phyloP scores from a whole-genome alignment of 1,140 invertebrate species.

The Nasonia giraulti region DNA sequence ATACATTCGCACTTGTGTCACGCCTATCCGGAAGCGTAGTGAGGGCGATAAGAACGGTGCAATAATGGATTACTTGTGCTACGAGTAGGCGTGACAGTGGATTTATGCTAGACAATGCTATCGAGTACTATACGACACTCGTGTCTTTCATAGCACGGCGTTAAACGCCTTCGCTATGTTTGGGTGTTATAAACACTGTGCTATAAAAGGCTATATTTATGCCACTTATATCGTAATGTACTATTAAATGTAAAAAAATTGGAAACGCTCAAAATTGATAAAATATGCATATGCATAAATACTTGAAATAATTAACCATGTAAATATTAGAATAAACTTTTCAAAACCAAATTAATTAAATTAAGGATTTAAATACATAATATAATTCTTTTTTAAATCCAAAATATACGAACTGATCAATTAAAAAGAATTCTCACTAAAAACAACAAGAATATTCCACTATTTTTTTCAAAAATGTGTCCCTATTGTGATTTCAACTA shows the following conservation, averaged over 20 bases:
- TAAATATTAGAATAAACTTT: constrained; percentile 32
- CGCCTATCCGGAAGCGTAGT: too few relatives aligned
- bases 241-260: constrained; percentile 16
- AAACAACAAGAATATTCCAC: constrained; percentile 29
- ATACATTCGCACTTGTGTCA: too few relatives aligned
- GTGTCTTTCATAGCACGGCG: too few relatives aligned
- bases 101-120: too few relatives aligned
- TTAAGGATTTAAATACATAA: constrained; percentile 36
- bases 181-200: too few relatives aligned
- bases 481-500: constrained; percentile 54
- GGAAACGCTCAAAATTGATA: constrained; percentile 31
- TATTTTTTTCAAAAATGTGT: constrained; percentile 54
- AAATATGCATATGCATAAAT: background rate
- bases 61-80: too few relatives aligned
- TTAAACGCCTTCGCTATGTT: too few relatives aligned
- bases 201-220: too few relatives aligned
- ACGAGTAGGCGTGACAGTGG: too few relatives aligned
- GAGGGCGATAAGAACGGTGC: too few relatives aligned
- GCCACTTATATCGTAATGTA: too few relatives aligned
- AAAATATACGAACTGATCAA: constrained; percentile 26
- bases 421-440: constrained; percentile 33
- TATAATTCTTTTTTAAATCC: constrained; percentile 42
- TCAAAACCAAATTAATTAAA: constrained; percentile 24
- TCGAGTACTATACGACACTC: too few relatives aligned
- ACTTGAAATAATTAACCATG: constrained; percentile 9